These are phyloP conservation scores for Notarius quadriscutis DNA, from an alignment of 2,113 vertebrate genomes.

Conservation along the genomic window DNA sequence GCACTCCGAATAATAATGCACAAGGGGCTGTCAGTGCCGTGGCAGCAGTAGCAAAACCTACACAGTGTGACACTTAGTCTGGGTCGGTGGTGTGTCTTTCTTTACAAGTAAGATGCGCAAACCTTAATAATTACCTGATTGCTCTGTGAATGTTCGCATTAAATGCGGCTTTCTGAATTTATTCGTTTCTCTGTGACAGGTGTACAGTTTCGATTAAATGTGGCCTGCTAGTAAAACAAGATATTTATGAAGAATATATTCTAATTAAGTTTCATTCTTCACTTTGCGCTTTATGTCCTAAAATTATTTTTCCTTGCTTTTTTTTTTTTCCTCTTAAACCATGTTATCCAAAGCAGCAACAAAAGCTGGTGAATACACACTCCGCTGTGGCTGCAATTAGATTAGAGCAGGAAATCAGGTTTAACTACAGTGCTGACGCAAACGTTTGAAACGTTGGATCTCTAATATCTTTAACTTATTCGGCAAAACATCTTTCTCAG, in stretches of 20 bases:
- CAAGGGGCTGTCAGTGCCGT: conserved; percentile 41
- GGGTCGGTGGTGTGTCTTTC: conserved; percentile 5
- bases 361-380: not conserved
- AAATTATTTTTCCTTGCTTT: not conserved
- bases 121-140: not conserved
- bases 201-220: not conserved
- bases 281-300: not conserved
- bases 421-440: not conserved
- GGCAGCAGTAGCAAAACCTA: conserved; percentile 4
- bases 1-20: conserved; percentile 57
- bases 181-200: not conserved
- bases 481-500: conserved; percentile 46
- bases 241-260: not conserved
- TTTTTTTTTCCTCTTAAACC: not conserved
- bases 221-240: not conserved
- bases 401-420: conserved; percentile 28
- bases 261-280: not conserved
- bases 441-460: not conserved
- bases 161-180: not conserved
- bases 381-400: not conserved
- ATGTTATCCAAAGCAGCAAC: not conserved
- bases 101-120: conserved; percentile 15
- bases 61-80: not conserved
- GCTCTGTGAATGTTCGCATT: not conserved
- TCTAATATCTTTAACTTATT: conserved; percentile 12